phyloP scores from a whole-genome alignment of 1,140 invertebrate species.

The Ganaspis sp. region DNA sequence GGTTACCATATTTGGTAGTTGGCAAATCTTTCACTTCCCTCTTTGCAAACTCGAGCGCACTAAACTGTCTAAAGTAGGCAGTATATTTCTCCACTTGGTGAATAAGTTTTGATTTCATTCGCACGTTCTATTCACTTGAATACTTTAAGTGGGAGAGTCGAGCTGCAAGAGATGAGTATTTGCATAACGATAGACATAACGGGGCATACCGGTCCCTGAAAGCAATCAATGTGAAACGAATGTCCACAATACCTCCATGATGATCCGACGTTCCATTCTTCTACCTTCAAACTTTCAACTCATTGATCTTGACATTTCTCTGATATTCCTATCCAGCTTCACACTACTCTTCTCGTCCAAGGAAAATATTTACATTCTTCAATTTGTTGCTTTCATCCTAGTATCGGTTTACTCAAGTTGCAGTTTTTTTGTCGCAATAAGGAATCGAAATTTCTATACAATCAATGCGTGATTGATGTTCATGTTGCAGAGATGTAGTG shows the following conservation, averaged over 20 bases:
- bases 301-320: slow-evolving; percentile 25
- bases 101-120: slow-evolving; percentile 28
- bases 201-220: slow-evolving; percentile 24
- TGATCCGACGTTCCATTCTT: slow-evolving; percentile 19
- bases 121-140: slow-evolving; percentile 15
- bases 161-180: slow-evolving; percentile 25
- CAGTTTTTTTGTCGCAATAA: background rate
- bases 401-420: background rate
- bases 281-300: slow-evolving; percentile 26
- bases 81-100: slow-evolving; percentile 20
- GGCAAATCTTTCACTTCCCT: slow-evolving; percentile 3
- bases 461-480: no score
- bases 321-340: slow-evolving; percentile 1
- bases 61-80: background rate
- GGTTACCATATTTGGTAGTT: slow-evolving; percentile 11
- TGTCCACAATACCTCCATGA: background rate
- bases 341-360: background rate
- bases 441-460: background rate
- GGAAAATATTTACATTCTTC: slow-evolving; percentile 10
- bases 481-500: no score
- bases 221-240: slow-evolving; percentile 17
- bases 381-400: background rate
- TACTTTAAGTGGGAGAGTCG: slow-evolving; percentile 12
- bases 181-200: slow-evolving; percentile 29
- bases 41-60: slow-evolving; percentile 17